phyloP scores from a whole-genome alignment of 1,140 invertebrate genomes.

The Drosophila tropicalis region DNA sequence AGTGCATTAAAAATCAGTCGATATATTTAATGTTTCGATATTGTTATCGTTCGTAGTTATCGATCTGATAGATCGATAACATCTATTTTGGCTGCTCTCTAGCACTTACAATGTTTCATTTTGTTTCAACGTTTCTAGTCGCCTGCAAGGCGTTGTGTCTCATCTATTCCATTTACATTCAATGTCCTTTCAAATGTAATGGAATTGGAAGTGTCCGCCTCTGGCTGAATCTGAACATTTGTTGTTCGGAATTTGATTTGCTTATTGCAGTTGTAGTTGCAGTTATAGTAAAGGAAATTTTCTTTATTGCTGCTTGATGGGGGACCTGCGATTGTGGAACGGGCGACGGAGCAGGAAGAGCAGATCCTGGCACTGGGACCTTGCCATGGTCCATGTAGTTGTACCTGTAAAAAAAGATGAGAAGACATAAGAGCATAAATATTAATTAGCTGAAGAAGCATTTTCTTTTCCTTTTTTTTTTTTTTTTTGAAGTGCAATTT shows the following conservation, averaged over 20 bases:
- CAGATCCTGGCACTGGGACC: conserved; percentile 3
- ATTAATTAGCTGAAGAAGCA: conserved; percentile 16
- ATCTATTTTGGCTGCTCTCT: too few species aligned
- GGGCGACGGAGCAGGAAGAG: conserved; percentile 2
- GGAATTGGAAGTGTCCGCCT: conserved; percentile 2
- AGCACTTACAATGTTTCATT: conserved; percentile 57
- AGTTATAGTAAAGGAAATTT: conserved; percentile 1
- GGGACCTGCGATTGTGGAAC: not conserved
- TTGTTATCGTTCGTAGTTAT: too few species aligned
- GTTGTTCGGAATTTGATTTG: conserved; percentile 14
- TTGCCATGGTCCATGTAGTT: conserved; percentile 6
- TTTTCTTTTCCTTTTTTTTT: too few species aligned
- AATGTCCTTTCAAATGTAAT: conserved; percentile 1
- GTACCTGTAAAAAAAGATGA: conserved; percentile 9
- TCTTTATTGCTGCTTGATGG: conserved; percentile 6
- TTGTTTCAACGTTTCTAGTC: conserved; percentile 14
- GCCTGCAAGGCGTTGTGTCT: not conserved
- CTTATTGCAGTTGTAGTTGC: not conserved
- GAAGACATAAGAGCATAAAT: conserved; percentile 12
- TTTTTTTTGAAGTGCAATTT: conserved; percentile 15
- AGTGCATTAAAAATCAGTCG: too few species aligned
- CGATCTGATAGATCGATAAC: too few species aligned
- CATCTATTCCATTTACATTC: not conserved
- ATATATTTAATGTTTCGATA: too few species aligned
- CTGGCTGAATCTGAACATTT: conserved; percentile 10